These are phyloP conservation scores for Germaria angustata DNA, from an alignment of 2,888 invertebrate genomes.

Conservation along the genomic window DNA sequence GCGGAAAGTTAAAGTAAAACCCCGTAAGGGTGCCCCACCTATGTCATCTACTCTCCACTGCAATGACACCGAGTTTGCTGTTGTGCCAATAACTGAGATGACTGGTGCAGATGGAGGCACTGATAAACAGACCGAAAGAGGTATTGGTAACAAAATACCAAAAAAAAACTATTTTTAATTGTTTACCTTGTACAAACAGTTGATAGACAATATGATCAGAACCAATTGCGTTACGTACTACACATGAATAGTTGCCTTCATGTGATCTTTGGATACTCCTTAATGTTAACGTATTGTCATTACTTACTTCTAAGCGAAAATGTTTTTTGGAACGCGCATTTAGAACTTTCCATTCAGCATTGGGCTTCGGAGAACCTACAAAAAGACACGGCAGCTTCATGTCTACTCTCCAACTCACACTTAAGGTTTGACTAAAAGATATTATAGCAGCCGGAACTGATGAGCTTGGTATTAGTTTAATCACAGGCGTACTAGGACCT, in stretches of 20 bases:
- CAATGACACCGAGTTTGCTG: slow-evolving; percentile 81
- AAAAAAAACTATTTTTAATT: not conserved
- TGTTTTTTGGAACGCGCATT: slow-evolving; percentile 78
- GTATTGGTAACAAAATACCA: not conserved
- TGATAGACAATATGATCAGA: slow-evolving; percentile 82
- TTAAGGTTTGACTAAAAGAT: slow-evolving; percentile 82
- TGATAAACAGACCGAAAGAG: slow-evolving; percentile 39
- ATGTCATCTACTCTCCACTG: slow-evolving; percentile 82
- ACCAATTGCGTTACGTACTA: slow-evolving; percentile 81
- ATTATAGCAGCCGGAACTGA: slow-evolving; percentile 82
- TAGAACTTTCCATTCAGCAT: slow-evolving; percentile 81
- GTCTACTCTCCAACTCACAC: slow-evolving; percentile 82
- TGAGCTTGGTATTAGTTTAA: slow-evolving; percentile 81
- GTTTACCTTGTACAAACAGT: slow-evolving; percentile 81
- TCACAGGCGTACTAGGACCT: slow-evolving; percentile 82
- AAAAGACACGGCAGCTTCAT: slow-evolving; percentile 81
- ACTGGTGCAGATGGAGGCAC: slow-evolving; percentile 83
- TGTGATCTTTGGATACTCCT: slow-evolving; percentile 81
- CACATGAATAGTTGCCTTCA: slow-evolving; percentile 82
- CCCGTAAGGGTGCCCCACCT: slow-evolving; percentile 82
- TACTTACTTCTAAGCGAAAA: slow-evolving; percentile 79
- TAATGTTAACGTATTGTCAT: slow-evolving; percentile 81
- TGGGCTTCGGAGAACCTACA: slow-evolving; percentile 81
- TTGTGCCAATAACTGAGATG: slow-evolving; percentile 81
- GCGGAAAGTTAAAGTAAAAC: slow-evolving; percentile 81